Conservation (phyloP, 2,797 vertebrate species). For the Balearica regulorum region DNA sequence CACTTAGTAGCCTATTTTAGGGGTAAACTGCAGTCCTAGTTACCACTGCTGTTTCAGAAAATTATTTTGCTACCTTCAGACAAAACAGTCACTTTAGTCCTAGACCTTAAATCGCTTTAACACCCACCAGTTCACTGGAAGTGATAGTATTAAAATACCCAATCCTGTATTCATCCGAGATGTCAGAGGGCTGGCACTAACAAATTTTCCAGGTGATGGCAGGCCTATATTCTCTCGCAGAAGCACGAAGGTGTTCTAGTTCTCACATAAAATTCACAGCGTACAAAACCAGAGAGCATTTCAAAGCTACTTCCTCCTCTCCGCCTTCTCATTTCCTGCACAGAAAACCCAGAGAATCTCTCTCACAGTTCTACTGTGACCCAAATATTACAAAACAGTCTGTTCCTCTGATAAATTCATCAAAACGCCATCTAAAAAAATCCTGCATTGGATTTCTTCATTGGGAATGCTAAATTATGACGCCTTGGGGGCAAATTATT, state of each 20-base stretch:
- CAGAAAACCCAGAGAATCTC: constrained; percentile 7
- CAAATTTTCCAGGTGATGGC: background rate
- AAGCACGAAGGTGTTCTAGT: background rate
- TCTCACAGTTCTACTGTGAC: constrained; percentile 28
- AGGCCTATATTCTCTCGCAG: background rate
- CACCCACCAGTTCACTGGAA: background rate
- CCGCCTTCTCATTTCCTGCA: constrained; percentile 46
- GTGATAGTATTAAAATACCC: background rate
- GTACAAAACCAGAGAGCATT: background rate
- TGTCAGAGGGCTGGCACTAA: background rate
- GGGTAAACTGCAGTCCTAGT: background rate
- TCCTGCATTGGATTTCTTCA: background rate
- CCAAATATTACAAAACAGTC: constrained; percentile 55
- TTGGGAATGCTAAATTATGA: background rate
- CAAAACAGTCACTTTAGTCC: background rate
- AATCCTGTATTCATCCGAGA: background rate
- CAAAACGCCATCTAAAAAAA: constrained; percentile 2
- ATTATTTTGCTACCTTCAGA: too few relatives aligned
- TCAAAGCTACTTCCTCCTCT: constrained; percentile 42
- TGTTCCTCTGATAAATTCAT: constrained; percentile 33
- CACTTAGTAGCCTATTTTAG: background rate
- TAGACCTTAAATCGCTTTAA: background rate
- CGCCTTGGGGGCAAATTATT: background rate
- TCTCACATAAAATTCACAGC: background rate
- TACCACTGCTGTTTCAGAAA: background rate